Conservation (phyloP, 2,797 vertebrate species). For the Myotis daubentonii region DNA sequence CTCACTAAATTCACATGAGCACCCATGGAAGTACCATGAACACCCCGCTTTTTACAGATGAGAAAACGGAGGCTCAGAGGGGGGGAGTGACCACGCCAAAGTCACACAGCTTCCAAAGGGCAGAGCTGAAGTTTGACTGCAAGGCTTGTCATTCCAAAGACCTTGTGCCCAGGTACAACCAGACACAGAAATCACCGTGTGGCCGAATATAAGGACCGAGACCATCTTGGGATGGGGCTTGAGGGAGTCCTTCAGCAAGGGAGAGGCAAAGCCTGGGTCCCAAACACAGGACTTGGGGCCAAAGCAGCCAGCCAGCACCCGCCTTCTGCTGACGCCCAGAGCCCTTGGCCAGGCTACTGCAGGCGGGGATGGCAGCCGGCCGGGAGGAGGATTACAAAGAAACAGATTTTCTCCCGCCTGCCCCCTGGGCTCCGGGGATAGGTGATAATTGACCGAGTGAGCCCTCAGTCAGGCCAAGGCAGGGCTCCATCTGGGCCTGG, state of each 20-base stretch:
- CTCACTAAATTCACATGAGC: neutral
- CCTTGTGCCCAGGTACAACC: neutral
- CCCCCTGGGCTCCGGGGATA: constrained; percentile 71
- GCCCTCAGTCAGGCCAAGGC: constrained; percentile 68
- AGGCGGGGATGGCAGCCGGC: constrained; percentile 52
- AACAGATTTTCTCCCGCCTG: constrained; percentile 74
- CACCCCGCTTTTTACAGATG: neutral
- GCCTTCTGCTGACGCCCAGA: neutral
- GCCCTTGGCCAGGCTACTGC: constrained; percentile 25
- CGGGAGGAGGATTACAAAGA: constrained; percentile 54
- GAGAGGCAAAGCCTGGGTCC: neutral
- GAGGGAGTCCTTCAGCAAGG: neutral
- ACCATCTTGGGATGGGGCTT: neutral
- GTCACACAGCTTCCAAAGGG: neutral
- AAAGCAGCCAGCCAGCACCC: neutral
- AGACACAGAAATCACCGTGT: neutral
- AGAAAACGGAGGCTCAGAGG: neutral
- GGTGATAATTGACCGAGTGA: constrained; percentile 81
- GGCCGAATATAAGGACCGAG: neutral
- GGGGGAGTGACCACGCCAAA: neutral
- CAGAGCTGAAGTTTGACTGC: neutral
- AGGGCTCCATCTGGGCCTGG: constrained; percentile 77
- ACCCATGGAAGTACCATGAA: neutral
- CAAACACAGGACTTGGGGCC: neutral
- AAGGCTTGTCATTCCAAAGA: neutral